Percentiles rank a stretch among this genome's conserved stretches.
phyloP scores from a whole-genome alignment of 2,888 invertebrate genomes.

The Drosophila phalerata region DNA sequence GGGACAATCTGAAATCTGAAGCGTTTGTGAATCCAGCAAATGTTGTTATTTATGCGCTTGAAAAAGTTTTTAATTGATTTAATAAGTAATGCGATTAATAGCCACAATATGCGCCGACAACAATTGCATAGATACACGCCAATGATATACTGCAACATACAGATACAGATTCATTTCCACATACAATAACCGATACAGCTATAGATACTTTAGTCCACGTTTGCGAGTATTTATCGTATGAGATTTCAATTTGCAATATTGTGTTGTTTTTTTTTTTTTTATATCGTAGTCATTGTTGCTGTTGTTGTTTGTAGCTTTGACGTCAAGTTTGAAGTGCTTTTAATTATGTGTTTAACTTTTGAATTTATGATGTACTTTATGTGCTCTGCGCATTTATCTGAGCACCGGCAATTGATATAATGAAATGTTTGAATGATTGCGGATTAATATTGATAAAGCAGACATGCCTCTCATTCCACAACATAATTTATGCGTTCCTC shows the following conservation, averaged over 20 bases:
- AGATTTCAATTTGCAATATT: slow-evolving; percentile 10
- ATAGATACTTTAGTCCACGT: background rate
- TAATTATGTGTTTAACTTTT: slow-evolving; percentile 77
- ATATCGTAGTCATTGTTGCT: slow-evolving; percentile 5
- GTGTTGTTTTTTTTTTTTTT: slow-evolving; percentile 7
- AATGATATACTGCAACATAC: background rate
- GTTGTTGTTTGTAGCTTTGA: slow-evolving; percentile 41
- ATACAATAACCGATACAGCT: slow-evolving; percentile 4
- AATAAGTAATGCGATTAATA: slow-evolving; percentile 80
- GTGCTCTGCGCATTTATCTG: slow-evolving; percentile 16
- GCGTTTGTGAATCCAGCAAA: slow-evolving; percentile 45
- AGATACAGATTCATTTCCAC: slow-evolving; percentile 26
- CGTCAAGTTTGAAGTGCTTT: slow-evolving; percentile 71
- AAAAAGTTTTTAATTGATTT: slow-evolving; percentile 79
- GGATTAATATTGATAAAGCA: slow-evolving; percentile 55
- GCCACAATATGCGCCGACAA: slow-evolving; percentile 55
- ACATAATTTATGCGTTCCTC: slow-evolving; percentile 2
- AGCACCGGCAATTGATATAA: slow-evolving; percentile 54
- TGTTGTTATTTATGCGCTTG: slow-evolving; percentile 80
- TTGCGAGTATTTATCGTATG: slow-evolving; percentile 6
- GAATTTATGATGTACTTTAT: slow-evolving; percentile 57
- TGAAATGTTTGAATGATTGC: slow-evolving; percentile 64
- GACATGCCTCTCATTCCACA: slow-evolving; percentile 9
- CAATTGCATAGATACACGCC: slow-evolving; percentile 28
- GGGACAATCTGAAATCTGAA: background rate